Conservation (phyloP, 2,888 invertebrate species). For the Calliscelio sp. region DNA sequence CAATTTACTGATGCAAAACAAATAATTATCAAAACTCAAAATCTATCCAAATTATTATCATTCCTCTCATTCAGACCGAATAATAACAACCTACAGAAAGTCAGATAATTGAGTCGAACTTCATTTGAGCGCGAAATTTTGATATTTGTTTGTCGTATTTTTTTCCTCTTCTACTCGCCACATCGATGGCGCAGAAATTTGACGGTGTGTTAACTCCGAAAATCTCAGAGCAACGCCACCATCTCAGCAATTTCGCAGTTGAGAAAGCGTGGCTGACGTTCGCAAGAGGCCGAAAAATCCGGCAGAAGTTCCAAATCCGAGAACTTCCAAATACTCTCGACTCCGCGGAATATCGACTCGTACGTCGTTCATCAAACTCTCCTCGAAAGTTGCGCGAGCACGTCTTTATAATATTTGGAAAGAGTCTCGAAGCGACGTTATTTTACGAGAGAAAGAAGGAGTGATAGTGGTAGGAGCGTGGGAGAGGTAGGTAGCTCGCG, state of each 20-base stretch:
- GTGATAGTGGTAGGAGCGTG: not conserved
- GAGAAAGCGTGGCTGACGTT: conserved; percentile 73
- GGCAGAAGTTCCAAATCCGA: conserved; percentile 72
- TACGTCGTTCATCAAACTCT: conserved; percentile 75
- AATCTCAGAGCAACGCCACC: conserved; percentile 65
- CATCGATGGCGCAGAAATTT: conserved; percentile 67
- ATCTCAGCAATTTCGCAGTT: conserved; percentile 72
- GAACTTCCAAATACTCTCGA: conserved; percentile 72
- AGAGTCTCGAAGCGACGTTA: conserved; percentile 70
- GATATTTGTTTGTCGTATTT: conserved; percentile 55
- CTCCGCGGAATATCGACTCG: conserved; percentile 72
- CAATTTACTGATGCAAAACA: no score
- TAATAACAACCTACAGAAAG: no score
- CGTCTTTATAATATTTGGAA: conserved; percentile 74
- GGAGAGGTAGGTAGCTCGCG: conserved; percentile 15
- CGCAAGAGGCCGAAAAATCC: conserved; percentile 72
- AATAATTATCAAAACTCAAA: no score
- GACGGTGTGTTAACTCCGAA: conserved; percentile 72
- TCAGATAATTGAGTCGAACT: conserved; percentile 60
- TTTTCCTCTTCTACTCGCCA: conserved; percentile 23
- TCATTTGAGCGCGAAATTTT: conserved; percentile 56
- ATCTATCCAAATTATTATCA: no score
- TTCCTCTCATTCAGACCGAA: no score
- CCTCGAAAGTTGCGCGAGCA: conserved; percentile 70
- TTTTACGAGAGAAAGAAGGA: conserved; percentile 60